Conservation (phyloP, 2,113 vertebrate genomes). For the Oxyruncus cristatus region DNA sequence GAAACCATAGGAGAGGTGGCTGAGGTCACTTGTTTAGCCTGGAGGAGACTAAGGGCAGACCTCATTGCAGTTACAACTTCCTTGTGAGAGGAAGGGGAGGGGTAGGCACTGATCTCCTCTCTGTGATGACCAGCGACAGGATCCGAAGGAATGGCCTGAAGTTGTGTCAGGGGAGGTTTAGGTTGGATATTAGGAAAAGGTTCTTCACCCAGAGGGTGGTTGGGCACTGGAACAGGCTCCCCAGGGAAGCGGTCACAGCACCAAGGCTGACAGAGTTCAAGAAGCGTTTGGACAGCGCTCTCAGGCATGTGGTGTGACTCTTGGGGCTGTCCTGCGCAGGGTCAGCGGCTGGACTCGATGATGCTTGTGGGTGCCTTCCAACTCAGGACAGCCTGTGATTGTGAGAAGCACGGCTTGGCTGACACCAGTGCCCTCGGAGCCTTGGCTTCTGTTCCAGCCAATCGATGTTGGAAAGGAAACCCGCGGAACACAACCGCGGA, state of each 20-base stretch:
- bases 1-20: not conserved
- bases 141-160: rapidly evolving
- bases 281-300: not conserved
- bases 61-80: not conserved
- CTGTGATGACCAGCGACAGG: not conserved
- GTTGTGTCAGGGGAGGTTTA: not conserved
- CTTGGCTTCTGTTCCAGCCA: not conserved
- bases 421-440: rapidly evolving
- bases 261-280: not conserved
- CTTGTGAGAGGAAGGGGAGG: rapidly evolving
- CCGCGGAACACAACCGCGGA: rapidly evolving
- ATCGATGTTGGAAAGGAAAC: not conserved
- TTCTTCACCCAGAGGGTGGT: rapidly evolving
- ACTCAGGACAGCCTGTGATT: not conserved
- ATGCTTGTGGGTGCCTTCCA: not conserved
- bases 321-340: not conserved
- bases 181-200: not conserved
- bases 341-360: not conserved
- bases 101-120: not conserved
- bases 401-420: not conserved
- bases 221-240: not conserved
- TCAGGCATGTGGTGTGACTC: not conserved
- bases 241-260: not conserved
- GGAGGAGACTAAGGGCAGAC: not conserved
- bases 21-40: not conserved